Base-by-base conservation (phyloP, 2,797 vertebrate genomes). In the Sitta carolinensis region DNA sequence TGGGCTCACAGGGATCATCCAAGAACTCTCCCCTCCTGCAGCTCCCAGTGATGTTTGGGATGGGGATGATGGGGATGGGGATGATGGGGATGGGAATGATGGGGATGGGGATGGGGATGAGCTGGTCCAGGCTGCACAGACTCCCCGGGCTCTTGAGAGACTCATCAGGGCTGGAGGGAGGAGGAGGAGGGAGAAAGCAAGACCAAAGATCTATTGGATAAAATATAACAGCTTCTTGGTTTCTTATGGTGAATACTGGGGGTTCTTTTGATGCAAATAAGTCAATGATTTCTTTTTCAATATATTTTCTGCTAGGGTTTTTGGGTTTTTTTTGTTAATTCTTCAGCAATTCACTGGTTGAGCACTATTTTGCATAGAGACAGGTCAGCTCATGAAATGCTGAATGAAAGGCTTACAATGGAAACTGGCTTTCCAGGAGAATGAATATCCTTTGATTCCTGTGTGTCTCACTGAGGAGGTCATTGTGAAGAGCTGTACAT, bases 41-140 rank as follows among this genome's bases (percentile, higher is more conserved):
- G 32, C 2, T 2, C n/a, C 30, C 3, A 7, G 29, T 5, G 1
- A 0, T 18, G 30, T 0, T 38, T 26, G 40, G 27, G 14, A 4
- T 27, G 30, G 29, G 42, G 12, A 27, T 43, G 47, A 36, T 36
- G 36, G 36, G 36, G 36, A 36, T 36, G 36, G 36, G n/a, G 13
- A 8, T n/a, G n/a, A 26, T 38, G 47, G 40, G 27, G 14, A 4
- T 27, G 30, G 29, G 42, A 11, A 27, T 43, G 47, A 36, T 36
- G 36, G 36, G 36, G 36, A 36, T 36, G 36, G 36, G 47, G 23
- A 50, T 34, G 16, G 42, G 20, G 13, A 5, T 18, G 22, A 19
- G 30, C 22, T 55, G 61, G 21, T 29, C 85, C 63, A 62, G 73
- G 51, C 32, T 79, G 58, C 19, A 6, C 2, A 19, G 36, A 43